Evolutionary conservation across 92 coral and sea anemone genomes (phyloP), one percentile per base, ranked within the genome.

Genomic region (Ricordea florida): DNA sequence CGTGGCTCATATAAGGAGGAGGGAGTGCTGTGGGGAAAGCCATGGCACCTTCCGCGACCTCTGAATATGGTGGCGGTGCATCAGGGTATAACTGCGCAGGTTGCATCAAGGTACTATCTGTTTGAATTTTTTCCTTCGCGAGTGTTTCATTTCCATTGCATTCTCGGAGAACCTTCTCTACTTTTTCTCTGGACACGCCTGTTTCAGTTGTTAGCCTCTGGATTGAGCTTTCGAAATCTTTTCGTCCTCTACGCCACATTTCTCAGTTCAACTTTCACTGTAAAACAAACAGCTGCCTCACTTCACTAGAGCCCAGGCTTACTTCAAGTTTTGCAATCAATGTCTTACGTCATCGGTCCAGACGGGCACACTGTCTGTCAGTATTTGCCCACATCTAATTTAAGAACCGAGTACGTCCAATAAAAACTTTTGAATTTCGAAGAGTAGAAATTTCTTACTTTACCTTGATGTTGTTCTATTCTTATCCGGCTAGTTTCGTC

Each of bases 51-150:
- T 48, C 76, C 9, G 69, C 42, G 4, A 66, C 76, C 42, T 81
- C 96, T 14, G 87, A 78, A 59, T 91, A 91, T 42, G 93, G 90
- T 34, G 97, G 97, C 10, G 97, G 97, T 15, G 90, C 86, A 41
- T 91, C 97, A 16, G 50, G 15, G 60, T 53, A 70, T 4, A 11
- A 10, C 13, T 8, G 10, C 33, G 77, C n/a, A n/a, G n/a, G n/a
- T n/a, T n/a, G n/a, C 14, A 50, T 28, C 45, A 14, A 13, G 15
- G 49, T 21, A 31, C 31, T 50, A 35, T 32, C 44, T 35, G 53
- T 59, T 55, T 64, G 77, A 33, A 81, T 69, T 66, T 20, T 79
- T 49, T 80, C 73, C 15, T 67, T 87, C 10, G 96, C 92, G 2
- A 47, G 41, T 44, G 66, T 38, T 8, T 83, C 18, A 47, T 87